Conservation (phyloP, 1,140 invertebrate genomes). For the Dendrolimus punctatus region DNA sequence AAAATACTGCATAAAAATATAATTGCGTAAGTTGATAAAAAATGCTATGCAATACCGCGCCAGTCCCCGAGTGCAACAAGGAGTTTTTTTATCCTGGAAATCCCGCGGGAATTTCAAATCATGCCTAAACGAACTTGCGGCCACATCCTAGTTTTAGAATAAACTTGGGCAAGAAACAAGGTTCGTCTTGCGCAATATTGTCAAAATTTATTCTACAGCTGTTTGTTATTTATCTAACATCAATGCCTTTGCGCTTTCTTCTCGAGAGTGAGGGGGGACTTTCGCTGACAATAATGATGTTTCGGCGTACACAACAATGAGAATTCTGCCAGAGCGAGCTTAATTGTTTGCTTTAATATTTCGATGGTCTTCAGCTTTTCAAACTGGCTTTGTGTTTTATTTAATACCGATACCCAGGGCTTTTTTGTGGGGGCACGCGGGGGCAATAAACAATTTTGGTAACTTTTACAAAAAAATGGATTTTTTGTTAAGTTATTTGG, state of each 20-base stretch:
- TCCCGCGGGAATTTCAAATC: no score
- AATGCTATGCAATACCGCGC: no score
- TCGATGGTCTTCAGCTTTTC: slow-evolving; percentile 29
- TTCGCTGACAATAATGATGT: slow-evolving; percentile 47
- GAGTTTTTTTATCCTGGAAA: no score
- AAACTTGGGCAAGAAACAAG: neutral
- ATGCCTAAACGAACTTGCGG: no score
- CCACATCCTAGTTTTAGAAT: no score
- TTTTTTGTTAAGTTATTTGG: no score
- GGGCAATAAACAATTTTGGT: no score
- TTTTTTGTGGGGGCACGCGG: no score
- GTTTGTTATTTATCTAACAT: slow-evolving; percentile 21
- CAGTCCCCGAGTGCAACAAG: no score
- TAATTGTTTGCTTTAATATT: slow-evolving; percentile 34
- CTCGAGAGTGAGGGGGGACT: slow-evolving; percentile 30
- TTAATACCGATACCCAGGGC: slow-evolving; percentile 16
- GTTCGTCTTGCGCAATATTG: slow-evolving; percentile 7
- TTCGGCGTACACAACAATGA: slow-evolving; percentile 38
- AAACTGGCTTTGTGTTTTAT: slow-evolving; percentile 15
- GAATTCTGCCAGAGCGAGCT: slow-evolving; percentile 24
- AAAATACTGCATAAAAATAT: no score
- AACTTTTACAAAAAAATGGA: no score
- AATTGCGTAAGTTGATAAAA: no score
- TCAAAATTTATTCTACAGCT: slow-evolving; percentile 13
- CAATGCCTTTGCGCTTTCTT: slow-evolving; percentile 43